These are phyloP conservation scores for Onychostruthus taczanowskii DNA, from an alignment of 2,113 vertebrate species.

Conservation along the genomic window DNA sequence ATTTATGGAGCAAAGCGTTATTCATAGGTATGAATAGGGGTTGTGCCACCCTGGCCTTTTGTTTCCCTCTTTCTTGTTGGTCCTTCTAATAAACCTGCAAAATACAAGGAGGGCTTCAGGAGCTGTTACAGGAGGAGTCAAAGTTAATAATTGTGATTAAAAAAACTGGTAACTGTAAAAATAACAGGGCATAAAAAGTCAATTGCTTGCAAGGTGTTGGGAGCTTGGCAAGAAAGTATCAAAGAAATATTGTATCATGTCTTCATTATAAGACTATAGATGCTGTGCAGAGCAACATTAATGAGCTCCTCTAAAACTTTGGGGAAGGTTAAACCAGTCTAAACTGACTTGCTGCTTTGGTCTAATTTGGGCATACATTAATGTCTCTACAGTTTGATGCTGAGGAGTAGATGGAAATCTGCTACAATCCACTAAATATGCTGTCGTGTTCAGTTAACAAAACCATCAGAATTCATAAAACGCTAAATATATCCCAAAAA, in stretches of 20 bases:
- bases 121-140: neutral
- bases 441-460: rapidly evolving
- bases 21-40: neutral
- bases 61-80: neutral
- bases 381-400: neutral
- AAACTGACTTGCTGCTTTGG: neutral
- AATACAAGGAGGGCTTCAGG: neutral
- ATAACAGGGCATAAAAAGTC: neutral
- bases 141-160: neutral
- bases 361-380: neutral
- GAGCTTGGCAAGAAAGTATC: neutral
- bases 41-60: neutral
- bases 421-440: neutral
- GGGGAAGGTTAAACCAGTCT: neutral
- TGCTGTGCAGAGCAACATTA: neutral
- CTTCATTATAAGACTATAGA: neutral
- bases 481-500: neutral
- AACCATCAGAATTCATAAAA: neutral
- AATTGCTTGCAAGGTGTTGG: neutral
- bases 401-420: neutral
- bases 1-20: neutral
- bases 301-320: constrained; percentile 2
- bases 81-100: neutral
- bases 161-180: neutral
- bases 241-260: neutral